Conservation (phyloP, 2,888 invertebrate species). For the Cephus pulcher region DNA sequence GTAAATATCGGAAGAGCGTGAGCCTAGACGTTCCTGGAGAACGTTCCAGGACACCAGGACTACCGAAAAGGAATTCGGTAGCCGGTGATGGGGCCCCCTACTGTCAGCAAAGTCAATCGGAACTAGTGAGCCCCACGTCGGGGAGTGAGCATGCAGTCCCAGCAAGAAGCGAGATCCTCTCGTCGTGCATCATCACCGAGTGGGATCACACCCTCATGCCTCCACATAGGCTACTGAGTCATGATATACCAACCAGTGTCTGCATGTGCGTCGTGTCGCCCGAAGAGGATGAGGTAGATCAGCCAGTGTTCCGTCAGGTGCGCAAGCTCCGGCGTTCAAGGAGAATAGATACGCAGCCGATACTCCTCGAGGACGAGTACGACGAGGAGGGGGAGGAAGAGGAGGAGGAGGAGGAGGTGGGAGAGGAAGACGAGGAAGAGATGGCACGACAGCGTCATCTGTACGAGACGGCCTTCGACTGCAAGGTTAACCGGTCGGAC, state of each 20-base stretch:
- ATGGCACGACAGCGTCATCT: constrained; percentile 77
- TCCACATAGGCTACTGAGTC: constrained; percentile 74
- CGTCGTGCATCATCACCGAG: constrained; percentile 61
- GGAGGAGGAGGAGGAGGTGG: constrained; percentile 51
- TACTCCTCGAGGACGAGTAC: constrained; percentile 73
- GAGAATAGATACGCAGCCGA: constrained; percentile 77
- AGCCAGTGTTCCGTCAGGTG: constrained; percentile 43
- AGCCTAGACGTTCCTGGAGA: constrained; percentile 82
- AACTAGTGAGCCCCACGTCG: constrained; percentile 53
- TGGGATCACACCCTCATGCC: constrained; percentile 75
- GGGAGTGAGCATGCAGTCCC: constrained; percentile 54
- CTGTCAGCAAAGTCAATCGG: constrained; percentile 50
- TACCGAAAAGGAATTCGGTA: constrained; percentile 77
- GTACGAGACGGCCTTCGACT: constrained; percentile 92
- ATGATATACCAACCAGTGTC: constrained; percentile 71
- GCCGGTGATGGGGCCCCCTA: constrained; percentile 75
- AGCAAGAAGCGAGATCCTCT: constrained; percentile 56
- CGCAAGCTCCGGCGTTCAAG: constrained; percentile 73
- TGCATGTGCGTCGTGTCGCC: constrained; percentile 77
- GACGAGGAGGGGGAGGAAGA: constrained; percentile 68
- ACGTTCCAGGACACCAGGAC: constrained; percentile 70
- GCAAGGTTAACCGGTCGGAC: constrained; percentile 84
- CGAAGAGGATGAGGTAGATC: constrained; percentile 74
- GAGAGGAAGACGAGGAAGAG: constrained; percentile 67
- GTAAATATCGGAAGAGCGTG: constrained; percentile 76